Evolutionary conservation across 2,888 invertebrate species (phyloP).

Genomic region (Apeira syringaria): DNA sequence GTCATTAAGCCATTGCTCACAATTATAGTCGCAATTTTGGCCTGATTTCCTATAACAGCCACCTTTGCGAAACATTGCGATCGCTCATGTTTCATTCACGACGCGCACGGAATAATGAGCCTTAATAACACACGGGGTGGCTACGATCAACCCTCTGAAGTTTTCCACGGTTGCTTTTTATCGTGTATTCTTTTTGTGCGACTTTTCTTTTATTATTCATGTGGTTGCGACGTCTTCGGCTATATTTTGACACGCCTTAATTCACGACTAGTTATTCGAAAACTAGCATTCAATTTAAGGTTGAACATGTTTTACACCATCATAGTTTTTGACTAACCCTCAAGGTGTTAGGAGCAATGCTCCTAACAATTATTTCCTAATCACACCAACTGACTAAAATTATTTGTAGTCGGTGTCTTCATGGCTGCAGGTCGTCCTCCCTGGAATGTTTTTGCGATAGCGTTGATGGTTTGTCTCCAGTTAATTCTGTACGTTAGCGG

Average conservation of each 20-base stretch:
- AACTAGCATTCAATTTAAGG: too few relatives aligned
- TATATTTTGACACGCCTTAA: slow-evolving; percentile 42
- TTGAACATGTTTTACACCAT: too few relatives aligned
- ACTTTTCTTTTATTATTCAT: slow-evolving; percentile 37
- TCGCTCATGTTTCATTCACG: slow-evolving; percentile 71
- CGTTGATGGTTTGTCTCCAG: too few relatives aligned
- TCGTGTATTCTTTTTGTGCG: slow-evolving; percentile 27
- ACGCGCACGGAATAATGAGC: slow-evolving; percentile 58
- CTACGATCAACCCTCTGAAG: slow-evolving; percentile 27
- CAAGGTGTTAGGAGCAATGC: too few relatives aligned
- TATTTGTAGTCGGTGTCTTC: too few relatives aligned
- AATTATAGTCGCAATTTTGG: slow-evolving; percentile 59
- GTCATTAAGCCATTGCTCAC: slow-evolving; percentile 33
- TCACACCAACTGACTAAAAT: too few relatives aligned
- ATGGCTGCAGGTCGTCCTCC: too few relatives aligned
- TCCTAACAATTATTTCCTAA: too few relatives aligned
- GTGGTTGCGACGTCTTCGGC: slow-evolving; percentile 38
- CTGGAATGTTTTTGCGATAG: too few relatives aligned
- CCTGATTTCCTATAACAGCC: slow-evolving; percentile 59
- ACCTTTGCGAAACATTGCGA: slow-evolving; percentile 56
- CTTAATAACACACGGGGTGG: slow-evolving; percentile 47
- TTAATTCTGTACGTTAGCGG: too few relatives aligned
- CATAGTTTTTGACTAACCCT: too few relatives aligned
- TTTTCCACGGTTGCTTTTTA: slow-evolving; percentile 25
- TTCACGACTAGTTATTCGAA: slow-evolving; percentile 25